Evolutionary conservation across 2,113 vertebrate species (phyloP).

Genomic region (Monopterus albus): DNA sequence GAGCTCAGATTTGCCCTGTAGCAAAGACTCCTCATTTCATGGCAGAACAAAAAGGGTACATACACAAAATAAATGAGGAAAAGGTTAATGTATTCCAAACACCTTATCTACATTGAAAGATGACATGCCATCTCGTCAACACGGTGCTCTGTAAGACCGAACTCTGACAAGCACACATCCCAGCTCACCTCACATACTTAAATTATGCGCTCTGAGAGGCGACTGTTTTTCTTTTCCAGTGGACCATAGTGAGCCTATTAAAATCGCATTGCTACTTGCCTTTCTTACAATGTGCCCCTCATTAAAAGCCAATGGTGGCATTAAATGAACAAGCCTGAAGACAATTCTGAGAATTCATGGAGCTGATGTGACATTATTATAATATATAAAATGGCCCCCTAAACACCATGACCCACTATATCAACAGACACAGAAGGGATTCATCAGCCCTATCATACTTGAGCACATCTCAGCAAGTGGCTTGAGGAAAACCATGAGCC

Average conservation of each 20-base stretch:
- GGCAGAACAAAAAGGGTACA: conserved; percentile 58
- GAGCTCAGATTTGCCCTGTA: conserved; percentile 42
- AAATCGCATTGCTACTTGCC: conserved; percentile 63
- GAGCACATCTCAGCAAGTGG: conserved; percentile 43
- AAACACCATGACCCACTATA: conserved; percentile 57
- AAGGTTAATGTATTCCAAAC: conserved; percentile 79
- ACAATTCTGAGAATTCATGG: conserved; percentile 50
- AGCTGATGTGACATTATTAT: conserved; percentile 63
- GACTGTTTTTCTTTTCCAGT: conserved; percentile 61
- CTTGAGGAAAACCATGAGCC: conserved; percentile 27
- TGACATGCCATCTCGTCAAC: conserved; percentile 35
- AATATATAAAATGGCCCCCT: conserved; percentile 49
- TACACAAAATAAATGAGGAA: conserved; percentile 69
- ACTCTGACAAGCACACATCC: conserved; percentile 52
- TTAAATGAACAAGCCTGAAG: conserved; percentile 67
- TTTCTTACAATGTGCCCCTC: conserved; percentile 61
- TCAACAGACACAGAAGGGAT: conserved; percentile 49
- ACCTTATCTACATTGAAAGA: conserved; percentile 67
- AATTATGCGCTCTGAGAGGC: conserved; percentile 54
- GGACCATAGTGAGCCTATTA: conserved; percentile 75
- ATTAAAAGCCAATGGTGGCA: conserved; percentile 67
- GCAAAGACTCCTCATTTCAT: conserved; percentile 59
- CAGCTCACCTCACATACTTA: conserved; percentile 48
- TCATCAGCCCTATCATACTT: conserved; percentile 47
- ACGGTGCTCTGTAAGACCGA: conserved; percentile 31